Percentiles rank a stretch among this genome's conserved stretches.
Conservation (phyloP, 1,140 invertebrate species). For the Heterodera schachtii region DNA sequence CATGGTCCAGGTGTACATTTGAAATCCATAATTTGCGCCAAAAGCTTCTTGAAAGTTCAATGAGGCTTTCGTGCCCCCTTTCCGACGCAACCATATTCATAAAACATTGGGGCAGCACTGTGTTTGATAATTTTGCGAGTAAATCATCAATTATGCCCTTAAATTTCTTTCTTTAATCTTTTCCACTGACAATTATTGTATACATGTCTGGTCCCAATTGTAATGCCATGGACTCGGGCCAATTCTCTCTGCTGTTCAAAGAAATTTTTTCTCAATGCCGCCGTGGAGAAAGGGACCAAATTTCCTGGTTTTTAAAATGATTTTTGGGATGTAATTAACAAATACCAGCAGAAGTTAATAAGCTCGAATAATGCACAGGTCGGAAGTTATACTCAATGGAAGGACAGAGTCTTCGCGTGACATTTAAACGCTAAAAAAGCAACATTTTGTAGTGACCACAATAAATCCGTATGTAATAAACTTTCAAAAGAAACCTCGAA, state of each 20-base stretch:
- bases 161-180: neutral
- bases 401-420: neutral
- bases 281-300: constrained; percentile 15
- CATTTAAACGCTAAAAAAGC: constrained; percentile 7
- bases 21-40: neutral
- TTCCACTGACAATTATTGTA: neutral
- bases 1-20: neutral
- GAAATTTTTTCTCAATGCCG: constrained; percentile 16
- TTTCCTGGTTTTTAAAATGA: neutral
- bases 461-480: neutral
- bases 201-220: constrained; percentile 13
- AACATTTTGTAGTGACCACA: too few relatives aligned
- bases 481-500: constrained; percentile 11
- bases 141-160: neutral
- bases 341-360: constrained; percentile 18
- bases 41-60: neutral
- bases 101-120: neutral
- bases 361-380: constrained; percentile 9
- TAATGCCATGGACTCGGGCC: constrained; percentile 15
- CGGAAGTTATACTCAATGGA: constrained; percentile 14
- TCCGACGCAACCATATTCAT: neutral
- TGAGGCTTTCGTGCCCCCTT: neutral
- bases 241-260: constrained; percentile 16
- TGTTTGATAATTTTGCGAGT: neutral
- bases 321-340: too few relatives aligned